These are phyloP conservation scores for Crambe crambe DNA, from an alignment of 37 sponge, comb jelly and placozoan species.

Conservation along the genomic window DNA sequence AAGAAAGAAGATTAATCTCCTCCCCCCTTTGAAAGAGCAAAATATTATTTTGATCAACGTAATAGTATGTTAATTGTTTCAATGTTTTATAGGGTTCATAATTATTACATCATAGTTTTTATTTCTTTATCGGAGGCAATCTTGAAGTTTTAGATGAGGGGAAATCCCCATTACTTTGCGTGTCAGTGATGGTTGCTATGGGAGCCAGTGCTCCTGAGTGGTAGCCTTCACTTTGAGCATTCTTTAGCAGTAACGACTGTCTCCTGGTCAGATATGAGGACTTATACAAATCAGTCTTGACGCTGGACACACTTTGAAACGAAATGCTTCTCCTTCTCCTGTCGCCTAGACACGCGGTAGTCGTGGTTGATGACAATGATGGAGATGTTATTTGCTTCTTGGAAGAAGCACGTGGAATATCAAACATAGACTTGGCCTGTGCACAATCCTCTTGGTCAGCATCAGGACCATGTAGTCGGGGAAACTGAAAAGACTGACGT, in stretches of 20 bases:
- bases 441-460: not conserved
- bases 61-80: too few relatives aligned
- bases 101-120: not conserved
- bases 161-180: not conserved
- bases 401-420: conserved; percentile 11
- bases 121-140: conserved; percentile 43
- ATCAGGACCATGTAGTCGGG: not conserved
- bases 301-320: not conserved
- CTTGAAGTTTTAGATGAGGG: not conserved
- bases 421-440: conserved; percentile 46
- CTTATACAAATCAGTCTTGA: conserved; percentile 27
- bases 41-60: too few relatives aligned
- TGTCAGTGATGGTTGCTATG: not conserved
- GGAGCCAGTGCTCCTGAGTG: conserved; percentile 48
- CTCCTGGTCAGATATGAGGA: conserved; percentile 18
- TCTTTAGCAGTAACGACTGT: not conserved
- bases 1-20: not conserved
- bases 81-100: too few relatives aligned
- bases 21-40: not conserved
- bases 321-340: not conserved
- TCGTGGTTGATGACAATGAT: too few relatives aligned
- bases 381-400: conserved; percentile 5
- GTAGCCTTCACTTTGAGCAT: conserved; percentile 16
- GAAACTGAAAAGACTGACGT: too few relatives aligned
- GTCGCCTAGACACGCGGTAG: not conserved